phyloP scores from a whole-genome alignment of 2,888 invertebrate species.

The Andrena marginata region DNA sequence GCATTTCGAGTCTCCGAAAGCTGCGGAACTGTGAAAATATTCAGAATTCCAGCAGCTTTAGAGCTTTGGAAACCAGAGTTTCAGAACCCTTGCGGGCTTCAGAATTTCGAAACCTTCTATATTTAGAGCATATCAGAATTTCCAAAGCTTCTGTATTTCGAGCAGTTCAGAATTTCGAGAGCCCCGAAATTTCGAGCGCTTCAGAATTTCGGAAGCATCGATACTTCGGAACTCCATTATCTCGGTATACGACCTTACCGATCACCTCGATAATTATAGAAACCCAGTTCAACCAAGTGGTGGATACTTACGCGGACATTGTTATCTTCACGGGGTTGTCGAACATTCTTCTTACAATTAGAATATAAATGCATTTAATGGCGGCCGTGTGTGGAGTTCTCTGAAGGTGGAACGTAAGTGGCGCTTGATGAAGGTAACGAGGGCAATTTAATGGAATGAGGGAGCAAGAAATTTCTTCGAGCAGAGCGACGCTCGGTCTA shows the following conservation, averaged over 20 bases:
- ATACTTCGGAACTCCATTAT: not conserved
- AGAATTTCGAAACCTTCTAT: no score
- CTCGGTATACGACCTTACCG: not conserved
- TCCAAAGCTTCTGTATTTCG: no score
- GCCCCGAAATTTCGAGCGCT: not conserved
- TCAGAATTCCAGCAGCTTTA: no score
- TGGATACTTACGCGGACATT: not conserved
- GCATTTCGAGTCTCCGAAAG: not conserved
- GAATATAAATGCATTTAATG: not conserved
- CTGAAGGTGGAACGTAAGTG: not conserved
- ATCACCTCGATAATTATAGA: not conserved
- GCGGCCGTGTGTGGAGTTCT: not conserved
- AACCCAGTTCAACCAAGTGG: not conserved
- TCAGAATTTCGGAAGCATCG: not conserved
- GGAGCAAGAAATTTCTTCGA: conserved; percentile 30
- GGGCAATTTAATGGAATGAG: conserved; percentile 36
- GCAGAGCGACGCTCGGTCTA: conserved; percentile 12
- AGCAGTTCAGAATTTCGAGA: not conserved
- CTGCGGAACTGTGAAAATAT: no score
- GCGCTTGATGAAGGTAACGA: conserved; percentile 20
- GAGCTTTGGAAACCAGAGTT: no score
- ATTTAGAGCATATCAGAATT: no score
- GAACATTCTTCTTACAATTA: not conserved
- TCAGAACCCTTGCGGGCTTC: no score
- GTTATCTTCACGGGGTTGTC: not conserved